Conservation (phyloP, 1,140 invertebrate species). For the Zaprionus ornatus region DNA sequence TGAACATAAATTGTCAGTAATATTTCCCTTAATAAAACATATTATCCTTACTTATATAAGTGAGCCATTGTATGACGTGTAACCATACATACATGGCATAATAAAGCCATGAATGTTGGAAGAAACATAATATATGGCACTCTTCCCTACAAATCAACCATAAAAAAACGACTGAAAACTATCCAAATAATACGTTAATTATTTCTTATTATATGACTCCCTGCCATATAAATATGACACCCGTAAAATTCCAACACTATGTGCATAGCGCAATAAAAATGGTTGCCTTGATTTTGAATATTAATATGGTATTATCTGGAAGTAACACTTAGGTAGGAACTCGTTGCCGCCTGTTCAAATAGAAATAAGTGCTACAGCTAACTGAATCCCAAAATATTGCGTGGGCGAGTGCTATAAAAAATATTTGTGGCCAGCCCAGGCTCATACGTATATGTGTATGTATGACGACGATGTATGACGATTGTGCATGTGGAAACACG, state of each 20-base stretch:
- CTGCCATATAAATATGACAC: background rate
- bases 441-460: background rate
- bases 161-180: background rate
- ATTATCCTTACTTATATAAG: background rate
- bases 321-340: background rate
- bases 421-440: constrained; percentile 20
- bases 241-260: background rate
- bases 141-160: too few species aligned
- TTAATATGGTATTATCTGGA: background rate
- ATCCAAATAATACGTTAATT: background rate
- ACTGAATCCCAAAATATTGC: constrained; percentile 19
- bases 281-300: background rate
- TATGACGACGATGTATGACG: background rate
- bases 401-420: constrained; percentile 31
- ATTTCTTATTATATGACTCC: background rate
- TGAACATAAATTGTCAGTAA: background rate
- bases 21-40: background rate
- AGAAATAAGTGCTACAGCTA: background rate
- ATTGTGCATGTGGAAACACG: background rate
- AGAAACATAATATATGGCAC: too few species aligned
- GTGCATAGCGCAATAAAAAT: background rate
- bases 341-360: background rate
- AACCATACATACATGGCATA: too few species aligned
- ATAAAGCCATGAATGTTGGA: too few species aligned
- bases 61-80: too few species aligned